These are phyloP conservation scores for Venusia cambrica DNA, from an alignment of 2,888 invertebrate genomes.

Conservation along the genomic window DNA sequence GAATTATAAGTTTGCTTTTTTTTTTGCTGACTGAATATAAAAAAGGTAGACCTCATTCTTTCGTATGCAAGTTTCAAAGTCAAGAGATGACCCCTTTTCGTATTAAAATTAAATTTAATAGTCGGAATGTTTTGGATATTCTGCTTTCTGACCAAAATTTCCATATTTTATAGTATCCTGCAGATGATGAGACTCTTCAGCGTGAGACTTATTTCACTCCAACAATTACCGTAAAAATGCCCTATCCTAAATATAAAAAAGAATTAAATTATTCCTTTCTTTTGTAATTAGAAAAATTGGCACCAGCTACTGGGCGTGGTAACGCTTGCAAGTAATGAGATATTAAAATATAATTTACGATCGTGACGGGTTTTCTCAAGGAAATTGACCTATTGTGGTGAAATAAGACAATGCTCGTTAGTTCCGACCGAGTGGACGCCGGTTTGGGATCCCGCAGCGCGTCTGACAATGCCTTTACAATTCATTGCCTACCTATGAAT, in stretches of 20 bases:
- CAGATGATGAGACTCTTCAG: conserved; percentile 9
- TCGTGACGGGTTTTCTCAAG: conserved; percentile 69
- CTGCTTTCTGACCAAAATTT: too few relatives aligned
- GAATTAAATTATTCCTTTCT: conserved; percentile 12
- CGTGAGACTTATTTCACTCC: conserved; percentile 7
- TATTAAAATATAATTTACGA: conserved; percentile 77
- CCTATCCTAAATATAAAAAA: conserved; percentile 10
- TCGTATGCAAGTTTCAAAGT: conserved; percentile 22
- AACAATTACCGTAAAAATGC: conserved; percentile 11
- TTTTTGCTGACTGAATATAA: too few relatives aligned
- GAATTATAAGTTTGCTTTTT: too few relatives aligned
- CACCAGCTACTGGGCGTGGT: conserved; percentile 41
- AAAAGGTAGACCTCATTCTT: conserved; percentile 31
- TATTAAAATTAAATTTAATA: too few relatives aligned
- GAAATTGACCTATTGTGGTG: conserved; percentile 76
- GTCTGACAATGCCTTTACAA: conserved; percentile 68
- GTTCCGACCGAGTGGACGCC: conserved; percentile 65
- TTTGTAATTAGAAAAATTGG: conserved; percentile 51
- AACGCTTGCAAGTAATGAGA: conserved; percentile 75
- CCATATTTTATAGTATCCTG: conserved; percentile 8
- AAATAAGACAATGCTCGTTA: conserved; percentile 75
- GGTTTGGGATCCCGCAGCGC: conserved; percentile 51
- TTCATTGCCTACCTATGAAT: conserved; percentile 61
- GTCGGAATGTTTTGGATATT: too few relatives aligned
- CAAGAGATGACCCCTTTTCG: too few relatives aligned